A percentile compares a stretch with the other conserved stretches of the same genome.
These are phyloP conservation scores for Dolichoris vasculosae DNA, from an alignment of 1,140 invertebrate species.

Conservation along the genomic window DNA sequence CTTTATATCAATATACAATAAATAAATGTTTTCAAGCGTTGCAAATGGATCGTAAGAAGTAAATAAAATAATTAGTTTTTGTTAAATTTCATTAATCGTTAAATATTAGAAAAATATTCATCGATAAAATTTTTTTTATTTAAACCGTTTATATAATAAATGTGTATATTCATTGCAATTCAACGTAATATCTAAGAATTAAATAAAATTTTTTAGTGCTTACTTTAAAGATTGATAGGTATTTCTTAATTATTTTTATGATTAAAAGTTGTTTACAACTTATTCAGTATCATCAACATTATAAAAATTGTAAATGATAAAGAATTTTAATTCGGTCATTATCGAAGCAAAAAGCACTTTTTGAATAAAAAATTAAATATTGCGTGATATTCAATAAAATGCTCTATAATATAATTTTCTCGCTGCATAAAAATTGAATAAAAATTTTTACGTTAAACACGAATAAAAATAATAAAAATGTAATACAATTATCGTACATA, in stretches of 20 bases:
- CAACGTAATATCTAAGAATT: too few species aligned
- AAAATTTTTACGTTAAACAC: neutral
- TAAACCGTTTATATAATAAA: too few species aligned
- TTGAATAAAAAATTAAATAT: neutral
- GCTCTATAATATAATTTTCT: neutral
- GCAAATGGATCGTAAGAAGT: too few species aligned
- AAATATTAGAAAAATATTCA: too few species aligned
- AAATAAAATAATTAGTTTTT: too few species aligned
- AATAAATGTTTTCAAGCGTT: too few species aligned
- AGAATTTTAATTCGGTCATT: neutral
- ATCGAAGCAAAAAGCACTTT: neutral
- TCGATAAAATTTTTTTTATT: too few species aligned
- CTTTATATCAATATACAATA: too few species aligned
- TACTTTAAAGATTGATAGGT: neutral
- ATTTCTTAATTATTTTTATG: neutral
- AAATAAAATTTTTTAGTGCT: neutral
- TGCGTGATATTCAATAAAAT: neutral
- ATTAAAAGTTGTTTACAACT: neutral
- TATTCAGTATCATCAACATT: neutral
- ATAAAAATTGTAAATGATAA: neutral
- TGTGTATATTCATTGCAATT: too few species aligned
- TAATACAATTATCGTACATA: neutral
- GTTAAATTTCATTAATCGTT: too few species aligned
- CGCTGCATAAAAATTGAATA: too few species aligned
- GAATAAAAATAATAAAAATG: conserved; percentile 17